Percentiles rank a stretch among this genome's conserved stretches.
phyloP scores from a whole-genome alignment of 2,797 vertebrate genomes.

The Botia kubotai region DNA sequence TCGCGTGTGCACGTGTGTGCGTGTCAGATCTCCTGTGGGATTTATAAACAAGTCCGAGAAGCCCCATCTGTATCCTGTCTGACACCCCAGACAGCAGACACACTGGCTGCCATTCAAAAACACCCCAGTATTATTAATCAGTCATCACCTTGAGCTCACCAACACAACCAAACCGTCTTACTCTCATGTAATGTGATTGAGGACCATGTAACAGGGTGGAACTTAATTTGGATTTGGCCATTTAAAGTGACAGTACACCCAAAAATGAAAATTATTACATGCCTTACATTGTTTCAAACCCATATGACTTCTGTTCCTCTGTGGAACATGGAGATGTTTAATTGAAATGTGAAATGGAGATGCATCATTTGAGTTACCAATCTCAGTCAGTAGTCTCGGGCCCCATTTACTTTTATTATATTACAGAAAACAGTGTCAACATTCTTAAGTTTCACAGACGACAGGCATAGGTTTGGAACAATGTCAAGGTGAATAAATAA shows the following conservation, averaged over 20 bases:
- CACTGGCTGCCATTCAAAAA: slow-evolving; percentile 18
- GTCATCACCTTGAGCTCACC: slow-evolving; percentile 18
- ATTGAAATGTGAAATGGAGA: too few species aligned
- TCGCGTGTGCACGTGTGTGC: slow-evolving; percentile 2
- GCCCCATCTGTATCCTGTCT: slow-evolving; percentile 63
- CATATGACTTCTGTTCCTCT: too few species aligned
- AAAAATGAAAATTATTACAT: too few species aligned
- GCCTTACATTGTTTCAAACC: too few species aligned
- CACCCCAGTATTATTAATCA: slow-evolving; percentile 15
- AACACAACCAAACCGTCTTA: slow-evolving; percentile 5
- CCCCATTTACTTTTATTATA: not conserved
- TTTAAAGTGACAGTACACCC: too few species aligned
- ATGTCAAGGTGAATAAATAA: not conserved
- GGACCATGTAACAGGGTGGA: not conserved
- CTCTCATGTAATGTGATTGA: not conserved
- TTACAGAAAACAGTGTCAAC: too few species aligned
- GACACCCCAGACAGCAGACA: slow-evolving; percentile 42
- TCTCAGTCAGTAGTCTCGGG: not conserved
- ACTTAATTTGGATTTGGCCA: too few species aligned
- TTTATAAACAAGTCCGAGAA: slow-evolving; percentile 49
- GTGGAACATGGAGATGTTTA: too few species aligned
- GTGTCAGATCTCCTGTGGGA: slow-evolving; percentile 40
- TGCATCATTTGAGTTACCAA: not conserved
- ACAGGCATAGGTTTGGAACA: not conserved
- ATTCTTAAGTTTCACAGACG: not conserved